Percentiles rank a stretch among this genome's conserved stretches.
Evolutionary conservation across 2,113 vertebrate genomes (phyloP).

Genomic region (Aspiorhynchus laticeps): DNA sequence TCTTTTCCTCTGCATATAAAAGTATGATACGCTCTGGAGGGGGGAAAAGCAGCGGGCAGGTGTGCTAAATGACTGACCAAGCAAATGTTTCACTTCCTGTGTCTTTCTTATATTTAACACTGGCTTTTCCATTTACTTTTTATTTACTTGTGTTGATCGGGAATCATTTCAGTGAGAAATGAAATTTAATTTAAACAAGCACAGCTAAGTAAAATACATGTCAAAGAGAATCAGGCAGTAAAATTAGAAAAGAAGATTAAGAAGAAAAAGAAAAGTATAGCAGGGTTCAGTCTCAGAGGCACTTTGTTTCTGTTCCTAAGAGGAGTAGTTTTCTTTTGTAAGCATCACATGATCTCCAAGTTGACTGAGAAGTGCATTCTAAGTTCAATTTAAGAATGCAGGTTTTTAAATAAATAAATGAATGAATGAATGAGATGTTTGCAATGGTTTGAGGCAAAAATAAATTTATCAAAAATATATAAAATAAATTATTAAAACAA

Average conservation of each 20-base stretch:
- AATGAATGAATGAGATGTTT: background rate
- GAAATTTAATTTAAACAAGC: background rate
- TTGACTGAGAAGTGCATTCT: background rate
- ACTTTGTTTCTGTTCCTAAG: background rate
- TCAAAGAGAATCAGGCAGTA: background rate
- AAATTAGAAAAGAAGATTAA: background rate
- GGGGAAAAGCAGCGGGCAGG: background rate
- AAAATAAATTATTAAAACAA: background rate
- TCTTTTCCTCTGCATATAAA: conserved; percentile 41
- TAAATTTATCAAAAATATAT: background rate
- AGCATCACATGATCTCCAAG: background rate
- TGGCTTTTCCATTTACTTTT: background rate
- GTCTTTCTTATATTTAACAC: background rate
- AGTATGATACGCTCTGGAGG: conserved; percentile 31
- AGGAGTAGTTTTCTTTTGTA: background rate
- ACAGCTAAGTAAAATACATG: background rate
- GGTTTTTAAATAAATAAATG: too few relatives aligned
- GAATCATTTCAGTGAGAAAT: background rate
- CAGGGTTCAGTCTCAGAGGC: background rate
- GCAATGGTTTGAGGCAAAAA: background rate
- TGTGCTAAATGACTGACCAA: conserved; percentile 20
- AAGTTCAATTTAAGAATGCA: too few relatives aligned
- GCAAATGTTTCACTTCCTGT: conserved; percentile 12
- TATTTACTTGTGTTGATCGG: background rate
- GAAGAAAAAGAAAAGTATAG: background rate